Evolutionary conservation across 2,888 invertebrate genomes (phyloP), one percentile per base, ranked within the genome.

Genomic region (Oscheius onirici): DNA sequence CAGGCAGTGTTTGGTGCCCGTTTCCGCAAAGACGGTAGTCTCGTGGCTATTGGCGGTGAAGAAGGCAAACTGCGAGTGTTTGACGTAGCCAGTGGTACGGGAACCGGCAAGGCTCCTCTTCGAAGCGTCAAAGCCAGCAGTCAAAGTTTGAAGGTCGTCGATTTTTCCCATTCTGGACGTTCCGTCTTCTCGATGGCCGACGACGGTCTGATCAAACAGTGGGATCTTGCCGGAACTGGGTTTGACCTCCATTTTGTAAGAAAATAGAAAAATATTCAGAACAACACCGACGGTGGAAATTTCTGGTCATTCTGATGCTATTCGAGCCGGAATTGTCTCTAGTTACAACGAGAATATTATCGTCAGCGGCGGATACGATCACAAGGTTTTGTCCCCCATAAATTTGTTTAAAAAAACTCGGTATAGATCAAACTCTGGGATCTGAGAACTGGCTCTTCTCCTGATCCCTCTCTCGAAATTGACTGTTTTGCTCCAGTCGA

Each of bases 401-500:
- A 2, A 17, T 44, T 15, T 15, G 24, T 24, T n/a, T 46, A n/a
- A 26, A 15, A 61, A n/a, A 1, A 17, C n/a, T 6, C 1, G 11
- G 26, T 63, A 84, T 91, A 91, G 68, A 92, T 95, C 0, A 93
- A 93, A 88, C 90, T 97, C 88, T 96, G 93, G 90, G 97, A 97
- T 88, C 71, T 79, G 54, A 61, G 85, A 22, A 72, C 65, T n/a
- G 57, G 67, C 13, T n/a, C 28, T 1, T 17, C 58, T 46, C 73
- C 76, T 52, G 71, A 76, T 43, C 51, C 72, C 34, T 54, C 55
- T 28, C 52, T 75, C 46, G 75, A 74, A 49, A 92, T 95, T 1
- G 92, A 94, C 86, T 96, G 97, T 89, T 95, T 93, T 8, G 92
- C 92, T 81, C 95, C 95, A 0, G 93, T 97, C 0, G 96, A 97